A percentile compares a stretch with the other conserved stretches of the same genome.
These are phyloP conservation scores for Drosophila nebulosa DNA, from an alignment of 1,140 invertebrate species.

Conservation along the genomic window DNA sequence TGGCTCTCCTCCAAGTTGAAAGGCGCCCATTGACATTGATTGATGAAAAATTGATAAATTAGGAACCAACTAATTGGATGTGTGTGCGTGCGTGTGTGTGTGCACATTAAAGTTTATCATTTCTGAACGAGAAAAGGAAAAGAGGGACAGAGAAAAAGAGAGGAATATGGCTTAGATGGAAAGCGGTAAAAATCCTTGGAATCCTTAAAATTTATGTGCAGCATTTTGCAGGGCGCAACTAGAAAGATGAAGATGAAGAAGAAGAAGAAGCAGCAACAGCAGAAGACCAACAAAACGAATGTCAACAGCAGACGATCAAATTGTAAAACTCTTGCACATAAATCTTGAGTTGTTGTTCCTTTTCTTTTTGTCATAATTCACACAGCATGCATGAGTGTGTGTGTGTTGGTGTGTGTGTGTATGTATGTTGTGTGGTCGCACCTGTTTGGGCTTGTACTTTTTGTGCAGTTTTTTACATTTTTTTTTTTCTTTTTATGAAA, in stretches of 20 bases:
- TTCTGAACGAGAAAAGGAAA: background rate
- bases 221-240: conserved; percentile 47
- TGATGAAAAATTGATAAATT: conserved; percentile 71
- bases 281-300: conserved; percentile 35
- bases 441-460: conserved; percentile 45
- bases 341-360: conserved; percentile 56
- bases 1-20: conserved; percentile 3
- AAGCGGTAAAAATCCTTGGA: conserved; percentile 11
- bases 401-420: background rate
- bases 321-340: conserved; percentile 72
- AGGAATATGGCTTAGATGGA: background rate
- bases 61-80: conserved; percentile 43
- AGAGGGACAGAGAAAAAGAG: background rate
- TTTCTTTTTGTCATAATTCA: conserved; percentile 58
- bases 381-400: background rate
- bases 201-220: conserved; percentile 58
- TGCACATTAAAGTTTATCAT: background rate
- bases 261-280: no score
- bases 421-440: conserved; percentile 32
- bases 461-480: conserved; percentile 25
- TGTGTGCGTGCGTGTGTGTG: background rate
- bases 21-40: conserved; percentile 64
- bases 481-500: conserved; percentile 20
- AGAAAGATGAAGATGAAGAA: conserved; percentile 6
- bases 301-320: conserved; percentile 70